Conservation (phyloP, 2,113 vertebrate genomes). For the Salvelinus fontinalis region DNA sequence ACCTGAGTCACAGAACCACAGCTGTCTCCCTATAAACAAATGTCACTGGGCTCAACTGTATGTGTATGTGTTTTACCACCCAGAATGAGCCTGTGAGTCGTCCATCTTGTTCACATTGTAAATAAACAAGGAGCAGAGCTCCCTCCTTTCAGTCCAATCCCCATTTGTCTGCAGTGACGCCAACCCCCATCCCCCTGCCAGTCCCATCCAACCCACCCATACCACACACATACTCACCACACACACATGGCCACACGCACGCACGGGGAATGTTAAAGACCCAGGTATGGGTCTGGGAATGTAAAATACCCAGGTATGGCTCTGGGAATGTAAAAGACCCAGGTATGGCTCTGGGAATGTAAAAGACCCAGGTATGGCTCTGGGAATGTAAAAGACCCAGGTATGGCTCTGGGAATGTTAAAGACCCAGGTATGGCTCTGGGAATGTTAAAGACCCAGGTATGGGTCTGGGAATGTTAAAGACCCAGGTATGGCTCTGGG, state of each 20-base stretch:
- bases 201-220: constrained; percentile 17
- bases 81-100: constrained; percentile 6
- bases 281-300: no score
- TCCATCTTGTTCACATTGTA: constrained; percentile 3
- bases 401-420: no score
- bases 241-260: constrained; percentile 3
- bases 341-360: no score
- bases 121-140: constrained; percentile 11
- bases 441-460: no score
- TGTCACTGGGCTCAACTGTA: constrained; percentile 35
- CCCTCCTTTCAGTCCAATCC: background rate
- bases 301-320: no score
- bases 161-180: background rate
- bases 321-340: no score
- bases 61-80: constrained; percentile 14
- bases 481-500: no score
- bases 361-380: no score
- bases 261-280: background rate
- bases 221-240: background rate
- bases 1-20: constrained; percentile 16
- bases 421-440: no score
- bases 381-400: no score
- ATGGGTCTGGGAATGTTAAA: no score
- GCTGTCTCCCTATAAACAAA: constrained; percentile 65
- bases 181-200: background rate